Conservation (phyloP, 2,888 invertebrate genomes). For the Glyphotaelius pellucidus region DNA sequence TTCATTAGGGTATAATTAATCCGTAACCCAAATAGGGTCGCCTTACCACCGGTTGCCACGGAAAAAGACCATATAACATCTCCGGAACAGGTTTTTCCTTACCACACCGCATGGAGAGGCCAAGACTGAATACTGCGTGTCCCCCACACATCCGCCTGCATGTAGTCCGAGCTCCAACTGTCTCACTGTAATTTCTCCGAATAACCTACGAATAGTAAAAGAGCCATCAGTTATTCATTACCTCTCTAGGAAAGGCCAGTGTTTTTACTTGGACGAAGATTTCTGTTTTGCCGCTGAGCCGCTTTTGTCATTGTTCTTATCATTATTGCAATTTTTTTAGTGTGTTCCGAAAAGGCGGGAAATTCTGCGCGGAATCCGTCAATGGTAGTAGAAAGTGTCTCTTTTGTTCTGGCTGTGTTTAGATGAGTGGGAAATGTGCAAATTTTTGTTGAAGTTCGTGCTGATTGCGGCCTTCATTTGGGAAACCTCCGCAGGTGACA, state of each 20-base stretch:
- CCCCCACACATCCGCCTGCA: constrained; percentile 43
- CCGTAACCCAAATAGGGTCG: constrained; percentile 32
- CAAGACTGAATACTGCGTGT: constrained; percentile 6
- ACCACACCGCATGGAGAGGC: neutral
- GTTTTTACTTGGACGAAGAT: neutral
- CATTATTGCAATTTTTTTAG: neutral
- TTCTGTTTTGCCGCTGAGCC: neutral
- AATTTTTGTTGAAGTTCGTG: constrained; percentile 3
- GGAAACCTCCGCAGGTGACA: constrained; percentile 24
- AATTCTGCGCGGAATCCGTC: neutral
- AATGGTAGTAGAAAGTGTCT: constrained; percentile 15
- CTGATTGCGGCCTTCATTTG: constrained; percentile 23
- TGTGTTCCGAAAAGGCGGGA: constrained; percentile 29
- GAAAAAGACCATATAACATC: constrained; percentile 31
- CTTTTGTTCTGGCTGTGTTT: neutral
- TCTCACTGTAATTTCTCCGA: constrained; percentile 67
- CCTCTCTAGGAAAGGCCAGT: constrained; percentile 14
- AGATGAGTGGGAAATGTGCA: constrained; percentile 15
- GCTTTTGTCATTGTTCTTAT: constrained; percentile 3
- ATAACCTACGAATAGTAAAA: neutral
- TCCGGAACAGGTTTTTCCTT: constrained; percentile 47
- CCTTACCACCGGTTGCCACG: constrained; percentile 16
- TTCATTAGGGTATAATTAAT: constrained; percentile 23
- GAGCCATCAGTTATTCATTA: neutral
- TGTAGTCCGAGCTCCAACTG: constrained; percentile 10